phyloP scores from a whole-genome alignment of 2,113 vertebrate genomes.

The Propithecus coquereli region DNA sequence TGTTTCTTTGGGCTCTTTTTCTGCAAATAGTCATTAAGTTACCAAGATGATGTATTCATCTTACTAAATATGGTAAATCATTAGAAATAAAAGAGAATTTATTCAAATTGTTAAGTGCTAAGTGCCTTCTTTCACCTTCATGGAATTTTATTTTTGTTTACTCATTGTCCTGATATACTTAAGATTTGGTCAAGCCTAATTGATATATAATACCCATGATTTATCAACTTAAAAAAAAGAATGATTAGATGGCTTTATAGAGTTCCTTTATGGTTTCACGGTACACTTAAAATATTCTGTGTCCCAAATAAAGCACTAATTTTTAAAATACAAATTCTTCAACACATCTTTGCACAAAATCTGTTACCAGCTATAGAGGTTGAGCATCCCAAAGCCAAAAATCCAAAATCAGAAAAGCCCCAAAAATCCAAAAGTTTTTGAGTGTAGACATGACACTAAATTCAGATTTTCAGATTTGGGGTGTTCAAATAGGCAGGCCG shows the following conservation, averaged over 20 bases:
- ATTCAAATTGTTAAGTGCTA: background rate
- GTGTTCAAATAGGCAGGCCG: too few species aligned
- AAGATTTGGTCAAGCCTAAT: background rate
- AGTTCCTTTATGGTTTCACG: background rate
- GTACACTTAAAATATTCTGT: background rate
- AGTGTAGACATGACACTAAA: background rate
- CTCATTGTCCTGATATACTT: background rate
- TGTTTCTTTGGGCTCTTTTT: background rate
- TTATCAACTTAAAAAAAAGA: background rate
- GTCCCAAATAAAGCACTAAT: background rate
- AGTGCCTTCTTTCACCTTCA: background rate
- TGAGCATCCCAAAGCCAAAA: background rate
- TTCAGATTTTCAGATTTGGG: background rate
- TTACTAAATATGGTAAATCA: background rate
- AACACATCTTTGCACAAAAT: background rate
- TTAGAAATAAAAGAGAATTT: background rate
- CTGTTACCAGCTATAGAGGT: background rate
- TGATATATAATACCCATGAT: background rate
- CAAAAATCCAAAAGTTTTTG: background rate
- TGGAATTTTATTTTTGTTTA: background rate
- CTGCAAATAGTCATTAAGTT: background rate
- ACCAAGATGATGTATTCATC: background rate
- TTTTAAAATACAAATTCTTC: slow-evolving; percentile 21
- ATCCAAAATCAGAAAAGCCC: background rate
- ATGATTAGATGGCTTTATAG: background rate